Base-by-base conservation (phyloP, 2,888 invertebrate species). In the Xanthorhoe designata region DNA sequence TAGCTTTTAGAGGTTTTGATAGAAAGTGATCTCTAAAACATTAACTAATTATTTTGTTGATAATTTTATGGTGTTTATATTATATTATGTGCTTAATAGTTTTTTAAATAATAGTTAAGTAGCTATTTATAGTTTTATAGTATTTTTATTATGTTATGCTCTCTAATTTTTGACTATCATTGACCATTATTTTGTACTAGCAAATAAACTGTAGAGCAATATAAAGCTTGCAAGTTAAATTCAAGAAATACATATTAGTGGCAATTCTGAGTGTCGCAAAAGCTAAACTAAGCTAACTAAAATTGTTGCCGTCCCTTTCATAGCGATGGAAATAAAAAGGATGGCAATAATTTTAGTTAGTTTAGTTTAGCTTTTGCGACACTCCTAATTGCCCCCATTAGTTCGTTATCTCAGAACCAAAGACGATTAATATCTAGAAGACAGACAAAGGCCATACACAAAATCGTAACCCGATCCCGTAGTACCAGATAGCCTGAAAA, bases 11-110 rank as follows among this genome's bases (percentile, higher is more conserved):
- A 32, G 32, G 76, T 76, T 82, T 81, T 82, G 78, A 80, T 81
- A 78, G 79, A 83, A 84, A 82, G 83, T 88, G 90, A 89, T 90
- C 89, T 89, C 89, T 83, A 73, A 80, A 80, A 80, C 74, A 32
- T 7, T 5, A 6, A 78, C 82, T 80, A 73, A 80, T 81, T 13
- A 62, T 78, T 76, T 85, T 83, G 83, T 83, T 85, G 78, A 77
- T 82, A 76, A 77, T 79, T 68, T 79, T 74, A 68, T 75, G 72
- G 69, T 61, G 68, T 72, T 64, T 51, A 62, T 66, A 24, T 24
- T 24, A 24, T 24, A 3, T 24, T 24, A 66, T 66, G 38, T 68
- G 54, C 66, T 60, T 61, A 19, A n/a, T 51, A 18, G 50, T 55
- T 64, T 62, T 53, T 18, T 59, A 51, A 67, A 63, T 47, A 58